Percentiles rank a stretch among this genome's conserved stretches.
Evolutionary conservation across 2,113 vertebrate species (phyloP).

Genomic region (Saccopteryx bilineata): DNA sequence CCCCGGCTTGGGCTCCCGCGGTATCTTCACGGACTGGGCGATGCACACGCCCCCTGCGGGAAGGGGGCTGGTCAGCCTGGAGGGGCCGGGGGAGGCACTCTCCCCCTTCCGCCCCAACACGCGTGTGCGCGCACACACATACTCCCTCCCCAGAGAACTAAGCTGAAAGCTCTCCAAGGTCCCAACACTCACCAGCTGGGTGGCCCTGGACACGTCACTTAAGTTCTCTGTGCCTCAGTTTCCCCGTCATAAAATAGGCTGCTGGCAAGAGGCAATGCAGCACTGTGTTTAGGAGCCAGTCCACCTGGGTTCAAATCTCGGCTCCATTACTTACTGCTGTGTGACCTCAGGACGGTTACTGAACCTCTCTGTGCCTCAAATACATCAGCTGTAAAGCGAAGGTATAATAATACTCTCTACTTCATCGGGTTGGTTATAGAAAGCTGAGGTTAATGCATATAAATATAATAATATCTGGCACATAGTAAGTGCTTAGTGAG

Average conservation of each 20-base stretch:
- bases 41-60: constrained; percentile 94
- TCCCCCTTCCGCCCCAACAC: not conserved
- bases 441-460: not conserved
- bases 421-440: not conserved
- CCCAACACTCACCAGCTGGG: too few species aligned
- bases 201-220: not conserved
- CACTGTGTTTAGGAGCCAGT: not conserved
- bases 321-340: not conserved
- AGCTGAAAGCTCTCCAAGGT: not conserved
- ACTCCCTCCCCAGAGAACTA: not conserved
- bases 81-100: accelerated
- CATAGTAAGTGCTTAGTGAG: not conserved
- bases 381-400: not conserved
- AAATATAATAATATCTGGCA: not conserved
- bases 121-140: too few species aligned
- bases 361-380: constrained; percentile 32
- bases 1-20: constrained; percentile 92
- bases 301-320: not conserved
- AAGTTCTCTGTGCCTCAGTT: constrained; percentile 5
- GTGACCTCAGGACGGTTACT: not conserved
- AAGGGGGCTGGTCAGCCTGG: constrained; percentile 27
- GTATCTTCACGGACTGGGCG: constrained; percentile 97
- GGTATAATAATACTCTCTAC: not conserved
- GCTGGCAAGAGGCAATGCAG: not conserved
- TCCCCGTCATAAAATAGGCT: not conserved